These are phyloP conservation scores for Yponomeuta malinellus DNA, from an alignment of 2,888 invertebrate genomes.

Conservation along the genomic window DNA sequence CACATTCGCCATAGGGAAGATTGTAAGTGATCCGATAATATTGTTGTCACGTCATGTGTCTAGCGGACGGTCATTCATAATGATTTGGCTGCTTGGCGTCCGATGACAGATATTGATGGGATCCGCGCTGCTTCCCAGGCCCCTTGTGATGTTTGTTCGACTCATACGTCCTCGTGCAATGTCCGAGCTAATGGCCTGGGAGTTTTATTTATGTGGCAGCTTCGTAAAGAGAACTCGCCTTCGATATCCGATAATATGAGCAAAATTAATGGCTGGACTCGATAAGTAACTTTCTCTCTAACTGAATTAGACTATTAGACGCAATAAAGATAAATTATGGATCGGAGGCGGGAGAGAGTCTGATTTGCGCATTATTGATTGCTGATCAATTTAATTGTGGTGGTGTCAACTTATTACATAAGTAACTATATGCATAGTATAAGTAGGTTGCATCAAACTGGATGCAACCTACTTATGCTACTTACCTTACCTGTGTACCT, in stretches of 20 bases:
- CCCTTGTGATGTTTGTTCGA: slow-evolving; percentile 45
- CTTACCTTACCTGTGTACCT: too few species aligned
- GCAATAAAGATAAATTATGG: slow-evolving; percentile 9
- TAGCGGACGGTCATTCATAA: slow-evolving; percentile 50
- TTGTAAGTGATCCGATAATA: slow-evolving; percentile 34
- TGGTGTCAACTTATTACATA: background rate
- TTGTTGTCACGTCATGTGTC: slow-evolving; percentile 18
- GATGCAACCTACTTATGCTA: background rate
- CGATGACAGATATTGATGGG: slow-evolving; percentile 71
- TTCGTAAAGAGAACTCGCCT: slow-evolving; percentile 45
- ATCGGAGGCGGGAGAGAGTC: background rate
- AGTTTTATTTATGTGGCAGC: slow-evolving; percentile 62
- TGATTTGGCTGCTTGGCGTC: slow-evolving; percentile 62
- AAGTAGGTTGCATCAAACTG: background rate
- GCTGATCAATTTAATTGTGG: background rate
- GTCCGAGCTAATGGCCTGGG: slow-evolving; percentile 48
- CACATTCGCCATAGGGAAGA: slow-evolving; percentile 39
- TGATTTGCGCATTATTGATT: slow-evolving; percentile 13
- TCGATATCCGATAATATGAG: slow-evolving; percentile 43
- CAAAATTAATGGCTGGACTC: slow-evolving; percentile 47
- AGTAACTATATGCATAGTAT: background rate
- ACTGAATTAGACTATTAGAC: slow-evolving; percentile 22
- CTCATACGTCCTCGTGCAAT: slow-evolving; percentile 31
- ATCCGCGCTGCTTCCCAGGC: slow-evolving; percentile 33
- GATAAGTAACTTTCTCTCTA: slow-evolving; percentile 37